Evolutionary conservation across 2,888 invertebrate genomes (phyloP), one percentile per base, ranked within the genome.

Genomic region (Acronicta leporina): DNA sequence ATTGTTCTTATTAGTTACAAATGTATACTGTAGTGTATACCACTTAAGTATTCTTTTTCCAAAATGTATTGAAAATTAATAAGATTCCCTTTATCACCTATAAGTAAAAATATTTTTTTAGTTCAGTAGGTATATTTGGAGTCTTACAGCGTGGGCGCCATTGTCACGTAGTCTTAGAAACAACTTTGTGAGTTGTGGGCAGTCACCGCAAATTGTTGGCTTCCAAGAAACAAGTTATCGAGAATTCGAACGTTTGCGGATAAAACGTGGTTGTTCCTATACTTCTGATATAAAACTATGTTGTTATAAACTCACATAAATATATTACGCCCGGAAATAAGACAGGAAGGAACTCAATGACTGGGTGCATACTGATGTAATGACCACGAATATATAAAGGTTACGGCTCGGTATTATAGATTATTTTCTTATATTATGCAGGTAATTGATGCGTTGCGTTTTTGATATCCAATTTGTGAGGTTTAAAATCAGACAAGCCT

Each of bases 21-120:
- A 57, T 57, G 57, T 72, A 66, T 66, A 72, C 50, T 55, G 70
- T 44, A 70, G 16, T 35, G 41, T n/a, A n/a, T n/a, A n/a, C n/a
- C n/a, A n/a, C n/a, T n/a, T n/a, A n/a, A n/a, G n/a, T n/a, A n/a
- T n/a, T n/a, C n/a, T n/a, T n/a, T n/a, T n/a, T n/a, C n/a, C n/a
- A n/a, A n/a, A n/a, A n/a, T n/a, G n/a, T n/a, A n/a, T n/a, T n/a
- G n/a, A n/a, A n/a, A n/a, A n/a, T n/a, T n/a, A n/a, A n/a, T n/a
- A n/a, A n/a, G n/a, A n/a, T 20, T 20, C 20, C 20, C 4, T 20
- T 2, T 20, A 20, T 20, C 30, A 4, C 4, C 33, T 11, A 33
- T 7, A 33, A 33, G 5, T 11, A 33, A 33, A 33, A 33, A 10
- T 4, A 30, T 30, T 30, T 27, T n/a, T n/a, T 30, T 9, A 13